phyloP scores from a whole-genome alignment of 2,888 invertebrate species.

The Phengaris arion region DNA sequence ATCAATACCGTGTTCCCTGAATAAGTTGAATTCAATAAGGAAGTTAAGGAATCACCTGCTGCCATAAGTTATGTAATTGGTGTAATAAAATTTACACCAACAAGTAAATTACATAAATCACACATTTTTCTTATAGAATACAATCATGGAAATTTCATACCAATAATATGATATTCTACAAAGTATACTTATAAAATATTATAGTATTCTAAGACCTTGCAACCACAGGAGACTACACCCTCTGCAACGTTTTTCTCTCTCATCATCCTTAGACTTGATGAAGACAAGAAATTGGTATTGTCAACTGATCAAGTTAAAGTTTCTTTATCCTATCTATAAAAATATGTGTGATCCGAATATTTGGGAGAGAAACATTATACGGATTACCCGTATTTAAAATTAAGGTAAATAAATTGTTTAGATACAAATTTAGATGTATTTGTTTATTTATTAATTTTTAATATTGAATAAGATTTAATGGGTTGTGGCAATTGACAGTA shows the following conservation, averaged over 20 bases:
- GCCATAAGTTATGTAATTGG: not conserved
- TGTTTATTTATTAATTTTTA: conserved; percentile 18
- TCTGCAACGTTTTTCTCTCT: not conserved
- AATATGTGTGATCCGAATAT: not conserved
- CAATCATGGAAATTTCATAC: too few species aligned
- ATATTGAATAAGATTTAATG: conserved; percentile 13
- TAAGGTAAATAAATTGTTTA: not conserved
- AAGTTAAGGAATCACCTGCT: too few species aligned
- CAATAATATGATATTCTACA: too few species aligned
- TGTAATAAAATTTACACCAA: too few species aligned
- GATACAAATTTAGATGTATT: not conserved
- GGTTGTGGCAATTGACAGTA: conserved; percentile 23
- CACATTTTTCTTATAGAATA: not conserved
- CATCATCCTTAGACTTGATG: not conserved
- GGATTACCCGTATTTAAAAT: not conserved
- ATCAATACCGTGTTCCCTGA: not conserved
- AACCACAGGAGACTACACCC: not conserved
- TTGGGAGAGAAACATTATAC: not conserved
- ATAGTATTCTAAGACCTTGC: not conserved
- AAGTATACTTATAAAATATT: not conserved
- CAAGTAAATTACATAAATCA: not conserved
- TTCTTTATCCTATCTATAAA: not conserved
- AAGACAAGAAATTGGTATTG: not conserved
- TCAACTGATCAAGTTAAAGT: not conserved
- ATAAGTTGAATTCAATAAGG: too few species aligned